phyloP scores from a whole-genome alignment of 2,113 vertebrate species.

The Emberiza fucata region DNA sequence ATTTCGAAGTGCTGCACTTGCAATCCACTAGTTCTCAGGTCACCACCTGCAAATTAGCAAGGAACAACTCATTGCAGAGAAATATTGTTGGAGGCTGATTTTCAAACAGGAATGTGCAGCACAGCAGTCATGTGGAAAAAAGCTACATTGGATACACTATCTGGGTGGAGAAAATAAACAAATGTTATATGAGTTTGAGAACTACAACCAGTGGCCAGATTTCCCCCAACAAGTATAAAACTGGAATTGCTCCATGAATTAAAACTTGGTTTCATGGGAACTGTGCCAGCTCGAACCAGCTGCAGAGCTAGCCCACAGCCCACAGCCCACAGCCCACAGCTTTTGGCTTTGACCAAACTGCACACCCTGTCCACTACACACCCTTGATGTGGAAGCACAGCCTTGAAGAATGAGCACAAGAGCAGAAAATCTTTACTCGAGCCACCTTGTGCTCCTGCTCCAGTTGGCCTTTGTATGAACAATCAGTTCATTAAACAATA shows the following conservation, averaged over 20 bases:
- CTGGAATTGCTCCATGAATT: not conserved
- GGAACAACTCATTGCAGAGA: not conserved
- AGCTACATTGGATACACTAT: not conserved
- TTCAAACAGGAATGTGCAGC: not conserved
- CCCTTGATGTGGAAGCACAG: not conserved
- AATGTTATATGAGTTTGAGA: not conserved
- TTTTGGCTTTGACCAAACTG: not conserved
- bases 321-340: not conserved
- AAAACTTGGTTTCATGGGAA: not conserved
- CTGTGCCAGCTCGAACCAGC: not conserved
- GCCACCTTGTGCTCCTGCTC: not conserved
- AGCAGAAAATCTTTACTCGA: not conserved
- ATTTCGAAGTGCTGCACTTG: not conserved
- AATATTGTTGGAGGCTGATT: not conserved
- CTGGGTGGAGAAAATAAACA: conserved; percentile 28
- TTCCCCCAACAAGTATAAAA: not conserved
- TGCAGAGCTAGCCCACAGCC: not conserved
- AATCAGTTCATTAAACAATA: conserved; percentile 9
- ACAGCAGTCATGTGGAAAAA: not conserved
- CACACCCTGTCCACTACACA: not conserved
- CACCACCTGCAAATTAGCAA: not conserved
- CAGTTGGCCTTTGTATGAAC: not conserved
- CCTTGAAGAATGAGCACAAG: not conserved
- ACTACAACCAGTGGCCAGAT: not conserved
- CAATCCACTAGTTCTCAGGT: not conserved